Percentiles rank a stretch among this genome's conserved stretches.
These are phyloP conservation scores for Channallabes apus DNA, from an alignment of 2,797 vertebrate genomes.

Conservation along the genomic window DNA sequence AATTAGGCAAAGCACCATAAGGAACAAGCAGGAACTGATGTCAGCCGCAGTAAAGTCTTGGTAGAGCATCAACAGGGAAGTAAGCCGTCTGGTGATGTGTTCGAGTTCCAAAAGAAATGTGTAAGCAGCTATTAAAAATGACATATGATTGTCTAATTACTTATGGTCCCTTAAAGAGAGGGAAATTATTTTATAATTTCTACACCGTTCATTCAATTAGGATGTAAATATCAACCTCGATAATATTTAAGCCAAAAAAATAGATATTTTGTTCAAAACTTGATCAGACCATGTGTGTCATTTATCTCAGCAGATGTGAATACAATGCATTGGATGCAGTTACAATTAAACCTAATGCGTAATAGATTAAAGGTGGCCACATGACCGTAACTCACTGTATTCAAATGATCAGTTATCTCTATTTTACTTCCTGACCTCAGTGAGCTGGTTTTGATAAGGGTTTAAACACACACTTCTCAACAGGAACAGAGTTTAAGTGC, in stretches of 20 bases:
- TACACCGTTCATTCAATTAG: neutral
- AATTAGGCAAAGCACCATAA: neutral
- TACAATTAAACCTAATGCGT: neutral
- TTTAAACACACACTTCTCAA: neutral
- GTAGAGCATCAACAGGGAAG: neutral
- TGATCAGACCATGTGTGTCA: neutral
- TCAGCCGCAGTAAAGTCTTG: neutral
- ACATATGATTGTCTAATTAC: neutral
- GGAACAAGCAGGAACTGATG: neutral
- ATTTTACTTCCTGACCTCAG: neutral
- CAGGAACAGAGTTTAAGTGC: neutral
- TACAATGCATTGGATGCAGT: neutral
- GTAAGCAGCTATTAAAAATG: neutral
- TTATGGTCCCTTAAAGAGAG: neutral
- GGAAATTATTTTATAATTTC: too few relatives aligned
- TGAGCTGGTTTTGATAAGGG: neutral
- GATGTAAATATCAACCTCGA: neutral
- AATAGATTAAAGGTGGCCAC: neutral
- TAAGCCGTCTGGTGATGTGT: neutral
- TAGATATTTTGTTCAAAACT: neutral
- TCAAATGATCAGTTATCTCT: neutral
- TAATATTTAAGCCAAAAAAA: neutral
- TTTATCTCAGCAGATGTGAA: neutral
- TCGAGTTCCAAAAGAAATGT: neutral
- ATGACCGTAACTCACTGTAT: neutral